Percentiles rank a stretch among this genome's conserved stretches.
These are phyloP conservation scores for Enteromius paludinosus DNA, from an alignment of 2,797 vertebrate species.

Conservation along the genomic window DNA sequence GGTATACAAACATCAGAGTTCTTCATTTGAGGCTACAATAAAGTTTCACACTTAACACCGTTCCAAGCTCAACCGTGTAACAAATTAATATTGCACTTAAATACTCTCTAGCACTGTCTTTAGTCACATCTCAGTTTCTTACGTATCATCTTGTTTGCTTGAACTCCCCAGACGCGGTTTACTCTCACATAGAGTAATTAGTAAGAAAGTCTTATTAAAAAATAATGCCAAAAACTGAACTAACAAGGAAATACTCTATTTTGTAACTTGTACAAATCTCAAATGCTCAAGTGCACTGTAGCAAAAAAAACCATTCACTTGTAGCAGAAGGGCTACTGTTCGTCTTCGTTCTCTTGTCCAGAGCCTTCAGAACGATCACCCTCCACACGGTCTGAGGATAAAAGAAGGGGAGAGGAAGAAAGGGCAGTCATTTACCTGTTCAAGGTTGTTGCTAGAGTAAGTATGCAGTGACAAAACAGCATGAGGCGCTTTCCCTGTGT, in stretches of 20 bases:
- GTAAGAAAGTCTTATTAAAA: conserved; percentile 85
- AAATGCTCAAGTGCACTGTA: conserved; percentile 82
- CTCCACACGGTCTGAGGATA: conserved; percentile 85
- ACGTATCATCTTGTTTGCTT: conserved; percentile 62
- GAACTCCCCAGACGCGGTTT: conserved; percentile 73
- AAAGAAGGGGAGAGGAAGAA: neutral
- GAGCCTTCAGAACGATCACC: conserved; percentile 95
- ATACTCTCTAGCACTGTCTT: conserved; percentile 83
- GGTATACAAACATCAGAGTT: conserved; percentile 85
- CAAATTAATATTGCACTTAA: conserved; percentile 94
- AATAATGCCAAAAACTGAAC: conserved; percentile 87
- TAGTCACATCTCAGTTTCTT: conserved; percentile 71
- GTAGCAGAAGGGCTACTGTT: conserved; percentile 76
- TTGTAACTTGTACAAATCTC: conserved; percentile 89
- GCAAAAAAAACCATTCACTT: conserved; percentile 66
- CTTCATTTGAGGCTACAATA: conserved; percentile 84
- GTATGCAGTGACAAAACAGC: neutral
- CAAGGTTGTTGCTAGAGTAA: neutral
- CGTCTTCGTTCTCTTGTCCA: conserved; percentile 93
- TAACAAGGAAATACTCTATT: conserved; percentile 94
- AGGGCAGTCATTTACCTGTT: neutral
- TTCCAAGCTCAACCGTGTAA: conserved; percentile 82
- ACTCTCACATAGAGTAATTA: conserved; percentile 84
- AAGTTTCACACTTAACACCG: conserved; percentile 87
- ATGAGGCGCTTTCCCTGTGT: too few relatives aligned